Evolutionary conservation across 2,888 invertebrate genomes (phyloP), one percentile per base, ranked within the genome.

Genomic region (Bibio marci): DNA sequence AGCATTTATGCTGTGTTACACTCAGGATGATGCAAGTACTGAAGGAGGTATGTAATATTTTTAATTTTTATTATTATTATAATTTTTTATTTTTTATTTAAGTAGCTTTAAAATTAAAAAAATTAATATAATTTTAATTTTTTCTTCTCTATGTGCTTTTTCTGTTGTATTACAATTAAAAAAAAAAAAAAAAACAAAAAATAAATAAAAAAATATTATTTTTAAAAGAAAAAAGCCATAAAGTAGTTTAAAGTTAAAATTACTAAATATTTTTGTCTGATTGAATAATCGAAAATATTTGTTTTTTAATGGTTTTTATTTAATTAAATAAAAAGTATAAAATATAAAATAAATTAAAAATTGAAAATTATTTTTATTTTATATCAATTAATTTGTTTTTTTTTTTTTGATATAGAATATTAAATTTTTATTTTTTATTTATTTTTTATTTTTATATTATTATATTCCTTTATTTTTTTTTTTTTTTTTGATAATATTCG

Each of bases 1-100:
- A 86, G 86, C 86, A 66, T 86, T 85, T 77, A 86, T 86, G 86
- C 76, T 86, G 70, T 86, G 86, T 75, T 86, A 86, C 71, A 85
- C 86, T 55, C 86, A 86, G 71, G 86, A 86, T 70, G 86, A 86
- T 65, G 73, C 82, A 57, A 82, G 81, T 64, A 75, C 81, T 59
- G 86, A 86, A 78, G 86, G 86, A 79, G 86, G 86, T 86, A 80
- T 70, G 73, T 71, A 59, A 55, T 52, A 42, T 46, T 43, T 38
- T 43, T 39, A 39, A 45, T 46, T 40, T 45, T 41, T 36, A 25
- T 40, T 41, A 40, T 39, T 36, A 38, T 19, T 26, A 17, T 19
- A 22, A 22, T 22, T 22, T 6, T 22, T 6, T 22, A 22, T 22
- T 22, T 6, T 6, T 22, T 6, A 22, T 22, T 22, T 22, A 22